Conservation (phyloP, 1,140 invertebrate species). For the Pteromalus puparum region DNA sequence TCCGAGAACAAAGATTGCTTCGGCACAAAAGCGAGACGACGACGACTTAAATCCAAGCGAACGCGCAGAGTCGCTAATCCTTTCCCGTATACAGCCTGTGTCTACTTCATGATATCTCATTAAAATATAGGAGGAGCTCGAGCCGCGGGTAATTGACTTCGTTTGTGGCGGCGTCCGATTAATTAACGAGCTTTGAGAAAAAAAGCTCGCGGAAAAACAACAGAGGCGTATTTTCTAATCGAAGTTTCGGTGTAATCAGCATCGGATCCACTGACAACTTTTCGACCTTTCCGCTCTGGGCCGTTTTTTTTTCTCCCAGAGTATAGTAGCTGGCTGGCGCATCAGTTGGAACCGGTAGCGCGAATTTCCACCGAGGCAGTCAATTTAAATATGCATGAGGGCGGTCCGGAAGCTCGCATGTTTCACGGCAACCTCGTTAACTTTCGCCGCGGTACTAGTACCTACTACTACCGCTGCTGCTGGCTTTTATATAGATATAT, state of each 20-base stretch:
- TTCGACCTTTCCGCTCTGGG: not conserved
- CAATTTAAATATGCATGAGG: conserved; percentile 43
- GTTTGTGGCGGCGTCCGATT: not conserved
- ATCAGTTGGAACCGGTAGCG: not conserved
- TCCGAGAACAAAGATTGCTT: not conserved
- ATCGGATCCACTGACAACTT: not conserved
- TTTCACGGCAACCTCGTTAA: conserved; percentile 34
- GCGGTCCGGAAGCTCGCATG: not conserved
- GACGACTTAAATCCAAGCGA: not conserved
- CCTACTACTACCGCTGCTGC: not conserved
- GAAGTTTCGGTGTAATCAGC: not conserved
- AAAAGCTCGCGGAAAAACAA: not conserved
- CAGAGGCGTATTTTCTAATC: not conserved
- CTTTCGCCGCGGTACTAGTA: conserved; percentile 2
- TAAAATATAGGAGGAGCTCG: not conserved
- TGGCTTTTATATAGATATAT: not conserved
- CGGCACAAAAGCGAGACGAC: not conserved
- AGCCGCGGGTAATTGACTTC: not conserved
- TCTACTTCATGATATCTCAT: not conserved
- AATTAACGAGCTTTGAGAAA: not conserved
- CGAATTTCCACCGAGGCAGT: conserved; percentile 37
- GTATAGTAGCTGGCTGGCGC: not conserved
- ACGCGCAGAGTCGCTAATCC: not conserved
- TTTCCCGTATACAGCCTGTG: not conserved
- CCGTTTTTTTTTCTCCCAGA: not conserved